Base-by-base conservation (phyloP, 64 coral and sea anemone species). In the Astreopora myriophthalma region DNA sequence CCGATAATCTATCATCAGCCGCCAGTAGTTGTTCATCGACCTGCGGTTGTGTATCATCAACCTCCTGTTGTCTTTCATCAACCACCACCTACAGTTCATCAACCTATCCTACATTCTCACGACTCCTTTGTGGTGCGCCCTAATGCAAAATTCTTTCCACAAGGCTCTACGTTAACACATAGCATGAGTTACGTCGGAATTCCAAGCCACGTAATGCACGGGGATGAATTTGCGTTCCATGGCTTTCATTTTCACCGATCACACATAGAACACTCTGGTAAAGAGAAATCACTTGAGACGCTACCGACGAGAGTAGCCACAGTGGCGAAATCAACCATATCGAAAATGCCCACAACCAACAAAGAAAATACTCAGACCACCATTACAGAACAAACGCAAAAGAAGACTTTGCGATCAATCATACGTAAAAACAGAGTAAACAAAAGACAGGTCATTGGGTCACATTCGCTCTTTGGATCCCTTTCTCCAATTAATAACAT, bases 11-110 rank as follows among this genome's bases (percentile, higher is more conserved):
- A 99, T 74, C 97, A 99, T 29, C 97, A 99, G 66, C 83, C 94
- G 13, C 97, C 97, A 11, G 97, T 99, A 23, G 91, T 99, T 28
- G 97, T 99, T 5, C 97, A 99, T 82, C 85, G 97, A 38, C 97
- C 97, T 58, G 97, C 97, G 51, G 97, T 99, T 8, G 97, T 99
- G 13, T 99, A 99, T 63, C 97, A 99, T 91, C 97, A 99, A 44
- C 97, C 97, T 27, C 75, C 93, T 13, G 84, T 99, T 25, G 75
- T 99, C 28, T 99, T 99, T 69, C 97, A 99, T 72, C 97, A 99
- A 37, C 97, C 97, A 35, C 90, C 94, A 37, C 97, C 97, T 2
- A 71, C 94, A 25, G 97, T 99, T 49, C 87, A 99, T 52, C 97
- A 99, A 36, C 97, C 94, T 26, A 74, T 99, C 24, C 79, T 93